These are phyloP conservation scores for Aplocera efformata DNA, from an alignment of 2,888 invertebrate genomes.

Conservation along the genomic window DNA sequence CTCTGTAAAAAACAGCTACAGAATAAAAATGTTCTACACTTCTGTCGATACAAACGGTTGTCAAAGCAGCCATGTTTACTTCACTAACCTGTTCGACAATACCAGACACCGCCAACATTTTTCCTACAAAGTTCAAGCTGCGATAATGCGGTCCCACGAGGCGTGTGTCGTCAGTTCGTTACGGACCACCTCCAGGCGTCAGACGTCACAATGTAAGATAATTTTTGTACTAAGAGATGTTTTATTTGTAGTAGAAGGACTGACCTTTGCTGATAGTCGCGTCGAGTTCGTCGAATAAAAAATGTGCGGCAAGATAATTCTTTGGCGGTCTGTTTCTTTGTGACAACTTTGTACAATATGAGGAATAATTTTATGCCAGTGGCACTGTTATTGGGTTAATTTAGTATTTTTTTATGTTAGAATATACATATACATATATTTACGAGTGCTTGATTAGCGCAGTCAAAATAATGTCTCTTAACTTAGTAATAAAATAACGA, in stretches of 20 bases:
- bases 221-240: constrained; percentile 10
- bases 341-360: neutral
- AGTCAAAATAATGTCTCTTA: too few relatives aligned
- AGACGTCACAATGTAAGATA: constrained; percentile 7
- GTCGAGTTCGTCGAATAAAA: neutral
- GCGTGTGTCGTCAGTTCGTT: constrained; percentile 25
- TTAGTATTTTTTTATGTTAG: too few relatives aligned
- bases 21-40: too few relatives aligned
- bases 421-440: too few relatives aligned
- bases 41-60: too few relatives aligned
- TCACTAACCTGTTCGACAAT: too few relatives aligned
- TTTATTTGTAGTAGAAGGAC: constrained; percentile 3
- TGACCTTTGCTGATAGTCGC: constrained; percentile 2
- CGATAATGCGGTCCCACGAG: constrained; percentile 26
- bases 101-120: constrained; percentile 6
- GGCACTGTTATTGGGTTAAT: too few relatives aligned
- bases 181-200: constrained; percentile 15
- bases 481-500: too few relatives aligned
- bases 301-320: neutral
- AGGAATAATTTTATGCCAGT: too few relatives aligned
- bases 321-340: neutral
- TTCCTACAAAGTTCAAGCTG: constrained; percentile 14
- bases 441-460: too few relatives aligned
- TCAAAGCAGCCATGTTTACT: too few relatives aligned
- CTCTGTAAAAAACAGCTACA: too few relatives aligned